Conservation (phyloP, 2,888 invertebrate species). For the Salpingus planirostris region DNA sequence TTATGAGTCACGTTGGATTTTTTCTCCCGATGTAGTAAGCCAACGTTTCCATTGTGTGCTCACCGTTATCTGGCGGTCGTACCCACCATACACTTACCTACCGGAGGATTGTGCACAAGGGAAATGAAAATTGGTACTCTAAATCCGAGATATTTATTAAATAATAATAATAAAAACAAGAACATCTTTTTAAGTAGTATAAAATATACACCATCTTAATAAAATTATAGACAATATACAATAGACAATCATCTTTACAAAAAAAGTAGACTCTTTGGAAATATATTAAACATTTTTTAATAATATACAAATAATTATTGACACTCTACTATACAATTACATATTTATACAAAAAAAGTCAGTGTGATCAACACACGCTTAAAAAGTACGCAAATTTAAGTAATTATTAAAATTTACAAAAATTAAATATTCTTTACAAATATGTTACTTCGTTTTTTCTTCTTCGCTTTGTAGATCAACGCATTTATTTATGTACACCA, state of each 20-base stretch:
- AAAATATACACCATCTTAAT: constrained; percentile 38
- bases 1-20: constrained; percentile 14
- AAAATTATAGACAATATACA: constrained; percentile 8
- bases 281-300: constrained; percentile 38
- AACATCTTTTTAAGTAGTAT: constrained; percentile 38
- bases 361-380: constrained; percentile 36
- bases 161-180: constrained; percentile 42
- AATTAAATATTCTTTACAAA: constrained; percentile 35
- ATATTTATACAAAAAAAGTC: constrained; percentile 27
- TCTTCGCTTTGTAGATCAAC: too few species aligned
- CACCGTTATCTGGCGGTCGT: constrained; percentile 5
- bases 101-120: constrained; percentile 3
- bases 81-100: neutral
- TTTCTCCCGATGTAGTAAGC: too few species aligned
- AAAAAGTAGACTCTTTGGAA: constrained; percentile 38
- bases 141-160: constrained; percentile 35
- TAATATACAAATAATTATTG: constrained; percentile 29
- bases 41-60: constrained; percentile 8
- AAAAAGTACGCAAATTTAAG: too few species aligned
- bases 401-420: constrained; percentile 38
- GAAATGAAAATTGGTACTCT: neutral
- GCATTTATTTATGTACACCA: too few species aligned
- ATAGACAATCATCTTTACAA: constrained; percentile 27
- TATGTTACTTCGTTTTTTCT: too few species aligned
- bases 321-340: constrained; percentile 31